Base-by-base conservation (phyloP, 1,140 invertebrate species). In the Cheumatopsyche charites region DNA sequence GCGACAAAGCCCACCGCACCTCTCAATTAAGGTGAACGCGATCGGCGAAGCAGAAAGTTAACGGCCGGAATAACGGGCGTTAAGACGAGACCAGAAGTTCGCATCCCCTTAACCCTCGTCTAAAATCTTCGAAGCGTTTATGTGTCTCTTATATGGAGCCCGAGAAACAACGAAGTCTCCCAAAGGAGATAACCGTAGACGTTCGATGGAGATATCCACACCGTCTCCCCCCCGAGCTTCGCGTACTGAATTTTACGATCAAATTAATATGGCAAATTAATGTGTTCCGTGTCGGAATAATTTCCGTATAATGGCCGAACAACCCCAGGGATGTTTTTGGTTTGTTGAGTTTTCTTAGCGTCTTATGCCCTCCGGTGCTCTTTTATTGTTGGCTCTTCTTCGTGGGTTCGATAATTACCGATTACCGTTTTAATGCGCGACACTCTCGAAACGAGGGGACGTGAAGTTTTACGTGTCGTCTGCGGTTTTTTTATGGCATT, bases 211-310 rank as follows among this genome's bases (percentile, higher is more conserved):
- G 74, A 75, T 71, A 75, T 75, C 71, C 21, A 55, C 29, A 36
- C n/a, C n/a, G 29, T 9, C 29, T 36, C 66, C 68, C 62, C 47
- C 67, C 19, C 21, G 55, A 23, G 55, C 72, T 62, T 47, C 71
- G 68, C 72, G 74, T 55, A 73, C 72, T 75, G 73, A 84, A 82
- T 85, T 85, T 85, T 85, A 84, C 83, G 79, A 80, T 81, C 78
- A 84, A 84, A 85, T 85, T 85, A 85, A 85, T 85, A 85, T 85
- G 81, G 82, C 83, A 85, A 85, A 85, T 85, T 85, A 85, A 85
- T 84, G 82, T 81, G 82, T 82, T 80, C 69, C 71, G 62, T 73
- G 74, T 75, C 74, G 74, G 74, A 73, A 75, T 75, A 75, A 75
- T 75, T 75, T 75, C 42, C 66, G 49, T 71, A 62, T 73, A 75